Evolutionary conservation across 2,888 invertebrate genomes (phyloP), one percentile per base, ranked within the genome.

Genomic region (Thymelicus sylvestris): DNA sequence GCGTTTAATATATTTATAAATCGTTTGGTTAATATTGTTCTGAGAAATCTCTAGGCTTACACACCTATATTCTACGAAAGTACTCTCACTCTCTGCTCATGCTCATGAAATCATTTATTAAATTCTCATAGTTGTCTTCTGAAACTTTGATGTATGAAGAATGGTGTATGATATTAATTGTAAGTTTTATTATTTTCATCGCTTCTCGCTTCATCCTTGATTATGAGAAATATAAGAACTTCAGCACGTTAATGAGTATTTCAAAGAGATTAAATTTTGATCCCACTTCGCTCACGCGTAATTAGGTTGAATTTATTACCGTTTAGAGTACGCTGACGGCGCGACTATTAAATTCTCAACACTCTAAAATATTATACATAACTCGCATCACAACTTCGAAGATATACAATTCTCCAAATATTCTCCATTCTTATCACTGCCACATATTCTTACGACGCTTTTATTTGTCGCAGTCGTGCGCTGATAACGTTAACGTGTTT

Each of bases 211-310:
- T 10, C 2, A 8, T 38, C n/a, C 10, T 38, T 52, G 6, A 2
- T 10, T 7, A 38, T 68, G 0, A 31, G n/a, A 24, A 57, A 48
- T 52, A 13, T 31, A 8, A 38, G 15, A 64, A 47, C 64, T 47
- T 59, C 48, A 19, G 19, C 38, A 31, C 65, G 48, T 60, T 70
- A 70, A 70, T 65, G 70, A 70, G 70, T 41, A 65, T 65, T 69
- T 69, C 64, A 70, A 41, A 65, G 59, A 41, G 66, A 74, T 76
- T 74, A 74, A 76, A 75, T 75, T 74, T 73, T 72, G 71, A 73
- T 74, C 71, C 60, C 66, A 65, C 70, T 63, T 67, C 62, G 70
- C 70, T 71, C 72, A 72, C 68, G 73, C 69, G 71, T 48, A 73
- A 72, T 73, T 61, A 71, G 61, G n/a, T 19, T 61, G 60, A 64